These are phyloP conservation scores for Enteromius afrohamiltoni DNA, from an alignment of 2,797 vertebrate genomes.

Conservation along the genomic window DNA sequence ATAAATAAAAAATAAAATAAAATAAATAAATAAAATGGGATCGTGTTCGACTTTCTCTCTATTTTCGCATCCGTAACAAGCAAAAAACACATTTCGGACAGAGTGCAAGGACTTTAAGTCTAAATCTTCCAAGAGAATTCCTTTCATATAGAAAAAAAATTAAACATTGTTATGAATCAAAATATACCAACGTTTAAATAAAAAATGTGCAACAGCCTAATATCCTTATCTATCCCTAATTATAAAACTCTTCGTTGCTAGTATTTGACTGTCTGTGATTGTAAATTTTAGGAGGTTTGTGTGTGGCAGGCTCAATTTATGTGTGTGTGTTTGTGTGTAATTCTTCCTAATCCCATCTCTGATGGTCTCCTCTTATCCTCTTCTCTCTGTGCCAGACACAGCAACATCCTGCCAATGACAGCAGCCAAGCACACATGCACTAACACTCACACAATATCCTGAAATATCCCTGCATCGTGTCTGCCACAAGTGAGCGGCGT, in stretches of 20 bases:
- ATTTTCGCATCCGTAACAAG: too few relatives aligned
- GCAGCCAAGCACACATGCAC: constrained; percentile 56
- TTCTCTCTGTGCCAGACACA: constrained; percentile 76
- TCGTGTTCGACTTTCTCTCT: too few relatives aligned
- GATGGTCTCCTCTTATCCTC: constrained; percentile 68
- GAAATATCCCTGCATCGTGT: constrained; percentile 27
- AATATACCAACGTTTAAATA: background rate
- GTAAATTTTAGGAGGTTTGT: constrained; percentile 7
- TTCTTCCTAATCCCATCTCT: constrained; percentile 67
- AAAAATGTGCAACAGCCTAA: background rate
- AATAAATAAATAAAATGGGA: too few relatives aligned
- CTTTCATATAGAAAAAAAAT: background rate
- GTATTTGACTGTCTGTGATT: background rate
- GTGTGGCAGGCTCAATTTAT: constrained; percentile 48
- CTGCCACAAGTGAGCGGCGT: constrained; percentile 10
- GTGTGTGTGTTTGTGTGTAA: constrained; percentile 71
- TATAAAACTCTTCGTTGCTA: background rate
- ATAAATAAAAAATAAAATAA: too few relatives aligned
- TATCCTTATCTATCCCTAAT: background rate
- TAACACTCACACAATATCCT: constrained; percentile 53
- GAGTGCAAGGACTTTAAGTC: background rate
- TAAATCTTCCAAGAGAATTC: background rate
- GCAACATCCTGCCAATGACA: constrained; percentile 72
- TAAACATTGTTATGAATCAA: background rate
- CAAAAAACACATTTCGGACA: too few relatives aligned